These are phyloP conservation scores for Ceratotherium simum DNA, from an alignment of 2,113 vertebrate species.

Conservation along the genomic window DNA sequence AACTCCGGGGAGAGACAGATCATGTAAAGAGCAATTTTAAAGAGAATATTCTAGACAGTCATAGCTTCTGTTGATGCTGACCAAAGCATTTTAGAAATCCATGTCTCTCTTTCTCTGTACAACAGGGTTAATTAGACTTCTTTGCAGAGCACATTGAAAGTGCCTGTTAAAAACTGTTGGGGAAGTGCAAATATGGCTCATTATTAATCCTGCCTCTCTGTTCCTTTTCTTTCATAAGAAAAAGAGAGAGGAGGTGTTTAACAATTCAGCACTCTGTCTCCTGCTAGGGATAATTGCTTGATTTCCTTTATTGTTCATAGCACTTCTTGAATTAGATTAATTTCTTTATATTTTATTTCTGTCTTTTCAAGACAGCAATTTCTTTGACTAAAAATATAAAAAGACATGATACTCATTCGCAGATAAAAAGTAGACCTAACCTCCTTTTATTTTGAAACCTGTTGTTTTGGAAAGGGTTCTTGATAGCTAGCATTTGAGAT, in stretches of 20 bases:
- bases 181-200: background rate
- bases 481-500: background rate
- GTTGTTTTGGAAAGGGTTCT: constrained; percentile 39
- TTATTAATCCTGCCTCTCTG: constrained; percentile 21
- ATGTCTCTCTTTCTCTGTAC: background rate
- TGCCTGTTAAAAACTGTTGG: background rate
- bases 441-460: constrained; percentile 28
- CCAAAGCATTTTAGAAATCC: background rate
- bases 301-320: constrained; percentile 56
- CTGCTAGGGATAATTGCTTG: constrained; percentile 51
- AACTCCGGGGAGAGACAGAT: background rate
- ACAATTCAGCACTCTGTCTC: constrained; percentile 26
- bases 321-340: constrained; percentile 71
- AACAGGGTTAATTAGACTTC: background rate
- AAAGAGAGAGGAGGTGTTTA: background rate
- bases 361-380: constrained; percentile 53
- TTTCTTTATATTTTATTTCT: constrained; percentile 66
- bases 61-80: background rate
- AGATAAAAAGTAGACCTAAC: constrained; percentile 5
- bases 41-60: background rate
- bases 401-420: constrained; percentile 13
- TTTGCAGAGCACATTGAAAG: background rate
- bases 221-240: constrained; percentile 43
- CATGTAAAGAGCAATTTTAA: background rate
- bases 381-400: background rate